Conservation (phyloP, 35 echinoderm and acorn worm species). For the Apostichopus californicus region DNA sequence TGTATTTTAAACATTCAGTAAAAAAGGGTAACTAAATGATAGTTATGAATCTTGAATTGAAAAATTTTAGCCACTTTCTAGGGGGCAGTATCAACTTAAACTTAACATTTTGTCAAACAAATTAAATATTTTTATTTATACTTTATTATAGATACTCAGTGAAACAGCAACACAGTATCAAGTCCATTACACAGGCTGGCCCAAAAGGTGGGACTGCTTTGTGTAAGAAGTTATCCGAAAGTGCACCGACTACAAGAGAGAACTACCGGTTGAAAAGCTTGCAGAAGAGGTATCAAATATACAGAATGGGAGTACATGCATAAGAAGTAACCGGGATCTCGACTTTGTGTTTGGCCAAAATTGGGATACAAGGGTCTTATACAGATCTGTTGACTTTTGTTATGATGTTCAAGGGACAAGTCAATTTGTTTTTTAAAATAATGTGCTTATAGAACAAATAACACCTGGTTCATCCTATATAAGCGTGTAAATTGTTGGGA, state of each 20-base stretch:
- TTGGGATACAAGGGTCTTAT: conserved; percentile 24
- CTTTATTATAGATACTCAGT: background rate
- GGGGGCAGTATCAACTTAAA: too few species aligned
- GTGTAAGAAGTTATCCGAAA: background rate
- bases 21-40: too few species aligned
- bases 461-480: background rate
- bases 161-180: conserved; percentile 20
- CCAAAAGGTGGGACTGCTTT: conserved; percentile 14
- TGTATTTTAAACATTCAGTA: too few species aligned
- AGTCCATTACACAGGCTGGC: conserved; percentile 4
- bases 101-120: too few species aligned
- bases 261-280: background rate
- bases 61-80: too few species aligned
- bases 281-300: conserved; percentile 8
- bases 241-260: background rate
- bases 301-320: background rate
- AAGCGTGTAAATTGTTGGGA: background rate
- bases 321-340: conserved; percentile 6
- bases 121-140: too few species aligned
- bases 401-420: background rate
- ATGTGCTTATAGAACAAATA: background rate
- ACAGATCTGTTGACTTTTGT: conserved; percentile 26
- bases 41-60: too few species aligned
- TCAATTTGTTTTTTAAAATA: background rate
- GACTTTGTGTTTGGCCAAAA: background rate